Evolutionary conservation across 2,113 vertebrate species (phyloP), one percentile per base, ranked within the genome.

Genomic region (Lagopus muta): DNA sequence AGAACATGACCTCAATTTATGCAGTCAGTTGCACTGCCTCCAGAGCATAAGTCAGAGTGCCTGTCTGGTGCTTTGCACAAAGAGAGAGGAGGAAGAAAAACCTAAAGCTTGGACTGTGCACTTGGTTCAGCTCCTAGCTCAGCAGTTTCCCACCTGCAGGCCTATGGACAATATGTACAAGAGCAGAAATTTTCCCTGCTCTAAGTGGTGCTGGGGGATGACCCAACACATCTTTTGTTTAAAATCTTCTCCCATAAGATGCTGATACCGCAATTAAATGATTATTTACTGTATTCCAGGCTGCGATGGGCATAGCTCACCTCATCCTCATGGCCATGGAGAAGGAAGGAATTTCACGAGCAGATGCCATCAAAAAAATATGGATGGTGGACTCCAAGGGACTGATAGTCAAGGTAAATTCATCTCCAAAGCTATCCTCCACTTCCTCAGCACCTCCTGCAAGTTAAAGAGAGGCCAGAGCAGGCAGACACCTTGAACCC

Each of bases 301-400:
- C 99, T 95, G 99, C 99, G 32, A 94, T 99, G 98, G 99, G 99
- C 20, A 99, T 99, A 25, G 99, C 99, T 83, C 98, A 99, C 57
- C 98, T 99, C 74, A 98, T 99, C 25, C 97, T 99, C 54, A 99
- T 99, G 99, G 99, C 99, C 27, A 98, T 99, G 98, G 98, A 98
- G 79, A 99, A 99, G 95, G 98, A 99, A 96, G 99, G 99, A 6
- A 20, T 98, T 55, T 70, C 97, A 50, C 97, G 95, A 85, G 97
- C 97, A 81, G 98, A 99, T 50, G 99, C 99, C 28, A 96, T 95
- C 15, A 98, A 98, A 95, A 99, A 97, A 97, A 99, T 99, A 95
- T 99, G 99, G 99, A 99, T 99, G 99, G 98, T 99, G 84, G 99
- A 99, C 89, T 99, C 99, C 52, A 99, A 97, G 90, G 99, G 99